Conservation (phyloP, 2,113 vertebrate genomes). For the Blennius ocellaris region DNA sequence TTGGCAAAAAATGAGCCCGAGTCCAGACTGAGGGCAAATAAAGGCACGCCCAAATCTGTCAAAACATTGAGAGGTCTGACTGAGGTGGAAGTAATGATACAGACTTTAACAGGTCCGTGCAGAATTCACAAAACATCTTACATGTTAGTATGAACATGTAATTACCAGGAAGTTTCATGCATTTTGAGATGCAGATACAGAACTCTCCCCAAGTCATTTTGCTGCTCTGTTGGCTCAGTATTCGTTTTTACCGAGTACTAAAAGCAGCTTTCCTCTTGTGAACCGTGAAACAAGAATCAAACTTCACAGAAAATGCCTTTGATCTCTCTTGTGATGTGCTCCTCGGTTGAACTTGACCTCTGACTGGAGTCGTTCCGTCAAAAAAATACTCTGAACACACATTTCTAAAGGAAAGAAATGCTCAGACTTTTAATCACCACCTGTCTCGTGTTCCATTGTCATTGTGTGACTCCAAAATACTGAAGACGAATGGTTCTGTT, state of each 20-base stretch:
- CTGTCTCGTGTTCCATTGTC: slow-evolving; percentile 22
- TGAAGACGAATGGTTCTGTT: slow-evolving; percentile 39
- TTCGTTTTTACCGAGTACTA: slow-evolving; percentile 5
- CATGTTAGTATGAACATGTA: too few relatives aligned
- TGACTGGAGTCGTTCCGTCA: slow-evolving; percentile 48
- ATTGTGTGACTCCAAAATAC: slow-evolving; percentile 38
- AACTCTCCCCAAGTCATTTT: too few relatives aligned
- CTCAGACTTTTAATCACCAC: slow-evolving; percentile 18
- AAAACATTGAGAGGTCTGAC: too few relatives aligned
- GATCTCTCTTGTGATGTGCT: slow-evolving; percentile 52
- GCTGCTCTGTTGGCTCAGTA: too few relatives aligned
- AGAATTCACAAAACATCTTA: too few relatives aligned
- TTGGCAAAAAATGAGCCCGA: too few relatives aligned
- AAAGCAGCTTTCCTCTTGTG: slow-evolving; percentile 9
- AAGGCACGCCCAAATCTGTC: too few relatives aligned
- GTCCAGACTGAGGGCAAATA: too few relatives aligned
- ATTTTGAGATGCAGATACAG: too few relatives aligned
- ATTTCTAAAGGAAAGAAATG: slow-evolving; percentile 44
- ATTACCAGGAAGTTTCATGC: too few relatives aligned
- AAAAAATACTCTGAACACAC: slow-evolving; percentile 40
- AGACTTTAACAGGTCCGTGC: too few relatives aligned
- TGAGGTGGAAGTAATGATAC: too few relatives aligned
- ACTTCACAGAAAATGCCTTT: slow-evolving; percentile 77
- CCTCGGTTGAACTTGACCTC: slow-evolving; percentile 37
- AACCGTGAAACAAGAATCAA: slow-evolving; percentile 29